phyloP scores from a whole-genome alignment of 2,113 vertebrate species.

The Micromys minutus region DNA sequence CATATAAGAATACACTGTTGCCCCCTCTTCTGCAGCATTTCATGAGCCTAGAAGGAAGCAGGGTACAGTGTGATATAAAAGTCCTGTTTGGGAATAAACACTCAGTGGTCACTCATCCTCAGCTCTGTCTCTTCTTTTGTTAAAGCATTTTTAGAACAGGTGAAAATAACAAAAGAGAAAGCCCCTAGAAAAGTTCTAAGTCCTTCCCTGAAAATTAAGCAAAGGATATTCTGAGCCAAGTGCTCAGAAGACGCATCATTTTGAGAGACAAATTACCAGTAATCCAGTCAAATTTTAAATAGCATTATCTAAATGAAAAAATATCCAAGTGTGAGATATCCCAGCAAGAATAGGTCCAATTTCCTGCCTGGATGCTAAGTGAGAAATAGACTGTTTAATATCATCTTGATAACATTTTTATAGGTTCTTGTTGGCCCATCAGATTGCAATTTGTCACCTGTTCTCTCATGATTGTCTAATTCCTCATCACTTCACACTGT shows the following conservation, averaged over 20 bases:
- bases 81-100: neutral
- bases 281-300: conserved; percentile 83
- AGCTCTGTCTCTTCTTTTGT: neutral
- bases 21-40: neutral
- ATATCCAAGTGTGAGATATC: conserved; percentile 77
- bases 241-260: conserved; percentile 62
- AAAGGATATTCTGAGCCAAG: conserved; percentile 45
- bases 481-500: conserved; percentile 78
- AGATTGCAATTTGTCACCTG: conserved; percentile 85
- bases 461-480: conserved; percentile 66
- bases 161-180: neutral
- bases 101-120: neutral
- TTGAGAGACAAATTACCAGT: conserved; percentile 81
- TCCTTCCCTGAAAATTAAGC: conserved; percentile 35
- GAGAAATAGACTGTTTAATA: conserved; percentile 83
- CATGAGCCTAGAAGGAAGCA: neutral
- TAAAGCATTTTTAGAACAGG: neutral
- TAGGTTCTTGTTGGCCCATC: conserved; percentile 78
- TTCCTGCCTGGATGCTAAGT: conserved; percentile 77
- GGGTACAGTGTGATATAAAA: neutral
- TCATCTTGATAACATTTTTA: conserved; percentile 83
- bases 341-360: conserved; percentile 80
- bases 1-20: neutral
- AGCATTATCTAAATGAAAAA: conserved; percentile 84
- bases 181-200: neutral